Evolutionary conservation across 2,888 invertebrate species (phyloP).

Genomic region (Ariolimax columbianus): DNA sequence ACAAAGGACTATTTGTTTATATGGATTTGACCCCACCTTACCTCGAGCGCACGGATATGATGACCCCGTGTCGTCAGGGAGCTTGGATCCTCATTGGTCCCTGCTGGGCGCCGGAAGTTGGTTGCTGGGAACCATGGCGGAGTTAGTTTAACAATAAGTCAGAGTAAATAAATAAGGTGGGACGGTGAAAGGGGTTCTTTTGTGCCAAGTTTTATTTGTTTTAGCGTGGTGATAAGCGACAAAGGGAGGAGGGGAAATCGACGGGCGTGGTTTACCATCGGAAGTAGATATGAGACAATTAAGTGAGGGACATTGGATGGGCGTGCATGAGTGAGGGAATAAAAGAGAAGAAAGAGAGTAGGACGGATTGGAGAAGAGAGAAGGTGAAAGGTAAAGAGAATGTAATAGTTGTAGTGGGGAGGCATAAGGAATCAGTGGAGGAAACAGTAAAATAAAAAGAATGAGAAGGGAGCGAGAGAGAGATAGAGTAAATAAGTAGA

Average conservation of each 20-base stretch:
- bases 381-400: neutral
- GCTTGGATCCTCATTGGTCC: constrained; percentile 22
- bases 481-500: no score
- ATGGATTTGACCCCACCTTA: constrained; percentile 15
- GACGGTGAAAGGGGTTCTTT: neutral
- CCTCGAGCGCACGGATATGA: constrained; percentile 25
- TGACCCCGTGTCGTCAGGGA: constrained; percentile 28
- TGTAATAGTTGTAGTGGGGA: neutral
- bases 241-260: neutral
- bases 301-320: neutral
- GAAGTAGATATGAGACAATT: neutral
- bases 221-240: neutral
- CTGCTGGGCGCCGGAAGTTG: constrained; percentile 24
- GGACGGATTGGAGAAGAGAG: neutral
- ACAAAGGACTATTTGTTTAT: constrained; percentile 37
- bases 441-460: no score
- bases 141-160: neutral
- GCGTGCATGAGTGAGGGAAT: no score
- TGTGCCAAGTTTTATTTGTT: neutral
- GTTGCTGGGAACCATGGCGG: neutral
- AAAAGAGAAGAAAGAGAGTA: no score
- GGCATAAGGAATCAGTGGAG: neutral
- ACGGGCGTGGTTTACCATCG: neutral
- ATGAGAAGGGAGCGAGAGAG: no score
- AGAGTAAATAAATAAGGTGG: constrained; percentile 21